Base-by-base conservation (phyloP, 1,140 invertebrate species). In the Paralvinella palmiformis region DNA sequence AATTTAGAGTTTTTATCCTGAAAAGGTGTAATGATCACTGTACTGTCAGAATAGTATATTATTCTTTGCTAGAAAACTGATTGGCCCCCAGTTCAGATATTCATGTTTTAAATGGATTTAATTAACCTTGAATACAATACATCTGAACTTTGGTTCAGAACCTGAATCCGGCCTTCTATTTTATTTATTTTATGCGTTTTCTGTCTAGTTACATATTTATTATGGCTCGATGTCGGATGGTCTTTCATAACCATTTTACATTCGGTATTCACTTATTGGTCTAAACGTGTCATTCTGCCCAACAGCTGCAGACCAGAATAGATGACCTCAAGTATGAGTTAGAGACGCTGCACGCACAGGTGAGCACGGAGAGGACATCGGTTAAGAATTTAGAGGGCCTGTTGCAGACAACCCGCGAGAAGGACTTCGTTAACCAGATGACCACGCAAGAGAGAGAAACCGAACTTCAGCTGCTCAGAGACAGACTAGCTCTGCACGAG, bases 401-500 rank as follows among this genome's bases (percentile, higher is more conserved):
- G 1, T 66, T 81, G 36, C 74, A 76, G 64, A 69, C 68, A 44
- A 79, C 72, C 62, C 57, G 80, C 1, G 78, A 79, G 68, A 81
- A 79, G 58, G 80, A 81, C 56, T 81, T 80, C 71, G 73, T 76
- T 57, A 66, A 63, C 17, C 78, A 80, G 63, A 65, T 81, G 27
- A 60, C 71, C 6, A 56, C 70, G 31, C 78, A 81, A 69, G 80
- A 81, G 60, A 75, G 72, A 44, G 71, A 71, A 33, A 74, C 78
- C n/a, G 80, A 81, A 64, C 69, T 79, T 29, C 76, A 80, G 60
- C 73, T 80, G 69, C 62, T 81, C 7, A 79, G 75, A 64, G 80
- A 81, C 60, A 63, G 79, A 55, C 71, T 80, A 24, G 69, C 71
- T 15, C 71, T 80, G 0, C 78, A 79, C 62, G 79, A 81, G 32